Percentiles rank a stretch among this genome's conserved stretches.
phyloP scores from a whole-genome alignment of 2,888 invertebrate genomes.

The Xestoiulus laeticollis region DNA sequence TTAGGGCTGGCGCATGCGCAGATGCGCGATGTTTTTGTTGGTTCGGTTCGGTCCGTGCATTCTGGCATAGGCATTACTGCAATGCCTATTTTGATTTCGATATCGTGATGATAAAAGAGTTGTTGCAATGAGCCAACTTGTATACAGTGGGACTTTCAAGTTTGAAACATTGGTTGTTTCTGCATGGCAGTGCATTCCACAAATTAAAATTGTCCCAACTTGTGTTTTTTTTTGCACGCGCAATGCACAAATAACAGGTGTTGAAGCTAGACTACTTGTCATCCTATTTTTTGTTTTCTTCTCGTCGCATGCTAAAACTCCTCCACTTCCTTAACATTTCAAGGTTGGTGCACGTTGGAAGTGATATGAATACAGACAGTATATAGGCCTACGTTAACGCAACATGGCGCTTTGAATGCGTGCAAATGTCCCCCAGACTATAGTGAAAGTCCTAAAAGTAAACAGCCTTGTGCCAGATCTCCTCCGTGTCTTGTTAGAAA shows the following conservation, averaged over 20 bases:
- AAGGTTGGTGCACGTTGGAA: background rate
- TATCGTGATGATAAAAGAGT: background rate
- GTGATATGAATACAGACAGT: background rate
- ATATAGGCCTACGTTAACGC: background rate
- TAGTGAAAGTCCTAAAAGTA: constrained; percentile 22
- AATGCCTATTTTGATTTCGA: background rate
- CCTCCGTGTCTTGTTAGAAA: background rate
- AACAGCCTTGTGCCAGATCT: constrained; percentile 6
- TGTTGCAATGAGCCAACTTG: background rate
- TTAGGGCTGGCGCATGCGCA: too few relatives aligned
- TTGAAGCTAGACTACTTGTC: background rate
- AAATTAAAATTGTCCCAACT: background rate
- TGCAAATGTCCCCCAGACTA: background rate
- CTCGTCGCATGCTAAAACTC: background rate
- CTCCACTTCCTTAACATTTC: background rate
- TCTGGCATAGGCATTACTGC: too few relatives aligned
- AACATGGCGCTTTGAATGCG: background rate
- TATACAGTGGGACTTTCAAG: background rate
- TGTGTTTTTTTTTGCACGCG: background rate
- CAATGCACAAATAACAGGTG: background rate
- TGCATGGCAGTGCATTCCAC: background rate
- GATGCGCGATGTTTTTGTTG: too few relatives aligned
- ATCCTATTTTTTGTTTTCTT: background rate
- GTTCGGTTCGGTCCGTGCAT: too few relatives aligned
- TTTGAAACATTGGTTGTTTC: background rate